These are phyloP conservation scores for Callosobruchus maculatus DNA, from an alignment of 2,888 invertebrate genomes.

Conservation along the genomic window DNA sequence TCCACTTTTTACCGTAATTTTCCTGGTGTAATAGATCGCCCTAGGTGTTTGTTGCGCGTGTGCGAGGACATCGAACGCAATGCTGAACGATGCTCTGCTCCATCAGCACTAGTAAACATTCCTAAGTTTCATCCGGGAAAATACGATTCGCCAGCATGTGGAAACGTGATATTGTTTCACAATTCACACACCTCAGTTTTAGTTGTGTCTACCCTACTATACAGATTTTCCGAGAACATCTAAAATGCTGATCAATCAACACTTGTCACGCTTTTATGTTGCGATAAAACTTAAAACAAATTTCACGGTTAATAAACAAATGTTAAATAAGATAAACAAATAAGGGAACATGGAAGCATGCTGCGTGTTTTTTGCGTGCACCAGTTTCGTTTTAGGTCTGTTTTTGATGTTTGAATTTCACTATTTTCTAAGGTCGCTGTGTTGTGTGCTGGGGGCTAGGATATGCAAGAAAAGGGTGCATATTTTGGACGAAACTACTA, in stretches of 20 bases:
- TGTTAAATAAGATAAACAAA: background rate
- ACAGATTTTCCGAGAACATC: background rate
- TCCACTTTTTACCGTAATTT: too few species aligned
- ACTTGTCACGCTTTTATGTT: background rate
- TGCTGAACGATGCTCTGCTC: background rate
- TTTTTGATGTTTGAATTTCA: conserved; percentile 67
- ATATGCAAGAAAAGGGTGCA: conserved; percentile 61
- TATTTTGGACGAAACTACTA: conserved; percentile 63
- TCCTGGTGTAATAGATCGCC: background rate
- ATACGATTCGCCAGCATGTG: background rate
- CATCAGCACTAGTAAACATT: background rate
- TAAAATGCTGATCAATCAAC: background rate
- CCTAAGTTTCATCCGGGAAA: background rate
- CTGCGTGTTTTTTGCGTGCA: conserved; percentile 14
- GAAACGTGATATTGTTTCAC: background rate
- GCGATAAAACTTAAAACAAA: background rate
- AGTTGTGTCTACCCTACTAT: background rate
- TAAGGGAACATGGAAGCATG: conserved; percentile 9
- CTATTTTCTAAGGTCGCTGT: conserved; percentile 67
- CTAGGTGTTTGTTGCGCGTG: background rate
- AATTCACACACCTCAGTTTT: background rate
- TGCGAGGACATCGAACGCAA: background rate
- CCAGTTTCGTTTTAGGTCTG: conserved; percentile 49
- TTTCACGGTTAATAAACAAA: background rate
- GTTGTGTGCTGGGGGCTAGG: conserved; percentile 63